A percentile compares a stretch with the other conserved stretches of the same genome.
Evolutionary conservation across 2,797 vertebrate genomes (phyloP).

Genomic region (Enteromius argenteus): DNA sequence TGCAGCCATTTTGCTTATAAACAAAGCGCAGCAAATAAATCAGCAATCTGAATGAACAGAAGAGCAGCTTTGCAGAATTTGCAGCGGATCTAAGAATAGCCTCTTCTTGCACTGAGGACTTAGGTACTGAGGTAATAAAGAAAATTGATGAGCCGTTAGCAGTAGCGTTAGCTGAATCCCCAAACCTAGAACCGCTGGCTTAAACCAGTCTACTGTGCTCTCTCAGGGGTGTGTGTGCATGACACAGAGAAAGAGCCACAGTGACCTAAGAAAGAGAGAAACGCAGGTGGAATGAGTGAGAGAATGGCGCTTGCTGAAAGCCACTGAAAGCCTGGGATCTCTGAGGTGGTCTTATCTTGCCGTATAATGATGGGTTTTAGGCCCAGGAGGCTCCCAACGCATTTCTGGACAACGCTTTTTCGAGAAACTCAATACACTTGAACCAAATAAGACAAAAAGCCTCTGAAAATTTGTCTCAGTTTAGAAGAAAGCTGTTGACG

Average conservation of each 20-base stretch:
- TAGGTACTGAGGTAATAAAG: constrained; percentile 79
- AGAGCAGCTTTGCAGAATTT: constrained; percentile 59
- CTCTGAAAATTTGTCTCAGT: background rate
- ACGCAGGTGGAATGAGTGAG: background rate
- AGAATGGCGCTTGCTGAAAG: background rate
- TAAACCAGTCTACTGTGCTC: constrained; percentile 47
- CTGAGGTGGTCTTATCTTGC: constrained; percentile 36
- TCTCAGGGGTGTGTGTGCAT: constrained; percentile 17
- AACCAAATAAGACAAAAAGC: constrained; percentile 11
- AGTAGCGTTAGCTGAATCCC: constrained; percentile 61
- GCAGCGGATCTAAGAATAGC: constrained; percentile 69
- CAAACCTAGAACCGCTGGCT: constrained; percentile 52
- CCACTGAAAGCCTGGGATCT: constrained; percentile 21
- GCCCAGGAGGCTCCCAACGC: background rate
- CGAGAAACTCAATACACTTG: constrained; percentile 12
- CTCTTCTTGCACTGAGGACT: constrained; percentile 61
- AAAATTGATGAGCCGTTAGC: constrained; percentile 74
- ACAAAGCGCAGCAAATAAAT: constrained; percentile 33
- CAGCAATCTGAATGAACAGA: constrained; percentile 29
- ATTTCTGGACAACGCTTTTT: background rate
- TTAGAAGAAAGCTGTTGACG: background rate
- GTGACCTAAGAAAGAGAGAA: constrained; percentile 35
- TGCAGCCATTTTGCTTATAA: constrained; percentile 34
- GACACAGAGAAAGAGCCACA: constrained; percentile 20
- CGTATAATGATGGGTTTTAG: constrained; percentile 16